Evolutionary conservation across 1,140 invertebrate genomes (phyloP).

Genomic region (Riptortus pedestris): DNA sequence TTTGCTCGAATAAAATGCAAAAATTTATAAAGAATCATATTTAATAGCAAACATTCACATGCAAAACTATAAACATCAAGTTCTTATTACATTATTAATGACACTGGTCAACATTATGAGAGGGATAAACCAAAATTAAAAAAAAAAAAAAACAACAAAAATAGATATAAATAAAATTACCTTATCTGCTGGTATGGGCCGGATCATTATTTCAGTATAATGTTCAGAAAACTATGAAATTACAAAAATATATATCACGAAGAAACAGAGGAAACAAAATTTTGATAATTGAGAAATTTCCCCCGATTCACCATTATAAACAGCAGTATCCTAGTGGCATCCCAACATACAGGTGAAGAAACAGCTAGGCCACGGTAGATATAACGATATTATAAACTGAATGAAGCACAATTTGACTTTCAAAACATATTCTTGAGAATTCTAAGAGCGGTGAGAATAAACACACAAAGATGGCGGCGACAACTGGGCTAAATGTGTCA

Average conservation of each 20-base stretch:
- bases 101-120: too few species aligned
- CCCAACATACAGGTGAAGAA: too few species aligned
- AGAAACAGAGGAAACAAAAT: not conserved
- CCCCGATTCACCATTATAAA: not conserved
- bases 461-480: slow-evolving; percentile 14
- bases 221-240: not conserved
- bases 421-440: not conserved
- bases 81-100: too few species aligned
- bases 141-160: not conserved
- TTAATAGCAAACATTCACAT: too few species aligned
- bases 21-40: too few species aligned
- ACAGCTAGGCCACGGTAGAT: not conserved
- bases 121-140: not conserved
- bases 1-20: too few species aligned
- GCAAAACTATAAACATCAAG: too few species aligned
- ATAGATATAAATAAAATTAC: slow-evolving; percentile 9
- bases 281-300: not conserved
- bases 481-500: slow-evolving; percentile 22
- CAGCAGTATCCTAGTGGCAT: not conserved
- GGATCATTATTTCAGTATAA: not conserved
- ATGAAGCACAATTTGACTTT: not conserved
- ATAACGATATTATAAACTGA: not conserved
- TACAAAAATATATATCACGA: not conserved
- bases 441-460: not conserved
- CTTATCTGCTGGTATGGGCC: slow-evolving; percentile 27